Conservation (phyloP, 2,113 vertebrate species). For the Anoplopoma fimbria region DNA sequence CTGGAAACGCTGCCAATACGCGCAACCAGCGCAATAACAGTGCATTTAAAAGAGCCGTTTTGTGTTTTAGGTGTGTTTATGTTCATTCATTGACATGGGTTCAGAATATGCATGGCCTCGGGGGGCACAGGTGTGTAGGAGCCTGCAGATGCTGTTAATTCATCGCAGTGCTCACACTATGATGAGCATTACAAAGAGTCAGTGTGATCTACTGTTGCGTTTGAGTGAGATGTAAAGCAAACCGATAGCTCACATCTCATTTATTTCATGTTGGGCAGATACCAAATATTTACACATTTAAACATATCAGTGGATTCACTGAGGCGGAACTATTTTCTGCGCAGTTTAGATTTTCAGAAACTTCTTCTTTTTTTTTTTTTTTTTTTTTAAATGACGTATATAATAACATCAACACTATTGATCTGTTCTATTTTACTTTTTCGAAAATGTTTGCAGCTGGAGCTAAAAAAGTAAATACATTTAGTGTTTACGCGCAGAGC, state of each 20-base stretch:
- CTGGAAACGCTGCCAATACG: background rate
- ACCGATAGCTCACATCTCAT: background rate
- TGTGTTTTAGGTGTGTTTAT: background rate
- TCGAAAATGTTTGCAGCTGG: background rate
- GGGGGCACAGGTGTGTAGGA: background rate
- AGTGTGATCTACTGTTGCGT: background rate
- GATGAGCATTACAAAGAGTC: background rate
- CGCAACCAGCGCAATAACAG: background rate
- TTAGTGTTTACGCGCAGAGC: background rate
- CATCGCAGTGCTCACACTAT: background rate
- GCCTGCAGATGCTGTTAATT: constrained; percentile 1
- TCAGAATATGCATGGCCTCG: background rate
- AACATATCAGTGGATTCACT: background rate
- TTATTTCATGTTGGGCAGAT: background rate
- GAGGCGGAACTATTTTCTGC: background rate
- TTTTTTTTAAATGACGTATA: background rate
- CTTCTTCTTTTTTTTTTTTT: background rate
- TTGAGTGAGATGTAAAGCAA: background rate
- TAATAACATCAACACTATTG: background rate
- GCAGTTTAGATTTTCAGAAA: background rate
- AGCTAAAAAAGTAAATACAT: background rate
- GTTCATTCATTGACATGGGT: background rate
- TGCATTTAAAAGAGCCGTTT: background rate
- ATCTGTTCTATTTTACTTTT: background rate
- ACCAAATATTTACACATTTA: constrained; percentile 3